These are phyloP conservation scores for western clawed frog (Xenopus tropicalis) DNA, from an alignment of 2,113 vertebrate species.

Conservation along the genomic window DNA sequence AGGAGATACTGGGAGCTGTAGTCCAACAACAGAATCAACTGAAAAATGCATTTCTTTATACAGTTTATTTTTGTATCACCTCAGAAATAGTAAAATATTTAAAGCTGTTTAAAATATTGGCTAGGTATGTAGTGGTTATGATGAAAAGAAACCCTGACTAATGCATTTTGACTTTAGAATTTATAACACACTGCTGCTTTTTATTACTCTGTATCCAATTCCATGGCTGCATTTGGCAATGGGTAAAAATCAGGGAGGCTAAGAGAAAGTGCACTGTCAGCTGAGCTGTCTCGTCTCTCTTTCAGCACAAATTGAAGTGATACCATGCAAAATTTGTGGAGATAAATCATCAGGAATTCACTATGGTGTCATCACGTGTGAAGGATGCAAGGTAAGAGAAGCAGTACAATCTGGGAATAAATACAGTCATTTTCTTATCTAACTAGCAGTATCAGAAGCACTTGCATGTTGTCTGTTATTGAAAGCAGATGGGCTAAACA, in stretches of 20 bases:
- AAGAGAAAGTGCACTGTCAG: conserved; percentile 18
- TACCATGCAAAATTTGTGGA: conserved; percentile 99
- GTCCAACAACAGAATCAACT: too few relatives aligned
- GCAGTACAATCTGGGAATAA: not conserved
- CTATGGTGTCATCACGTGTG: conserved; percentile 98
- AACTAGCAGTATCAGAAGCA: conserved; percentile 2
- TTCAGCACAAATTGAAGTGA: conserved; percentile 99
- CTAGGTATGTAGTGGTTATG: conserved; percentile 6
- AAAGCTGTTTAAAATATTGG: conserved; percentile 13
- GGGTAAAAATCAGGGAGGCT: conserved; percentile 8
- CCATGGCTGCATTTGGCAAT: not conserved
- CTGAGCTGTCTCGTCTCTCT: conserved; percentile 54
- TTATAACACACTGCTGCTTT: not conserved
- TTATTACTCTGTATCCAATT: too few relatives aligned
- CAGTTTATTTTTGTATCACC: too few relatives aligned
- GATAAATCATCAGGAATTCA: conserved; percentile 99
- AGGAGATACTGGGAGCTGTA: too few relatives aligned
- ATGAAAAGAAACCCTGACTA: conserved; percentile 9
- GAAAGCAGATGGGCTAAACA: conserved; percentile 24
- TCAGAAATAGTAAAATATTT: not conserved
- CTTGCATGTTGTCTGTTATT: not conserved
- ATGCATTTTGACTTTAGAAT: conserved; percentile 18
- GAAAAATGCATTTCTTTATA: too few relatives aligned
- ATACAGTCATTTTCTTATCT: not conserved
- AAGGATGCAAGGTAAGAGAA: conserved; percentile 93